Base-by-base conservation (phyloP, 1,140 invertebrate species). In the Cephus cinctus region DNA sequence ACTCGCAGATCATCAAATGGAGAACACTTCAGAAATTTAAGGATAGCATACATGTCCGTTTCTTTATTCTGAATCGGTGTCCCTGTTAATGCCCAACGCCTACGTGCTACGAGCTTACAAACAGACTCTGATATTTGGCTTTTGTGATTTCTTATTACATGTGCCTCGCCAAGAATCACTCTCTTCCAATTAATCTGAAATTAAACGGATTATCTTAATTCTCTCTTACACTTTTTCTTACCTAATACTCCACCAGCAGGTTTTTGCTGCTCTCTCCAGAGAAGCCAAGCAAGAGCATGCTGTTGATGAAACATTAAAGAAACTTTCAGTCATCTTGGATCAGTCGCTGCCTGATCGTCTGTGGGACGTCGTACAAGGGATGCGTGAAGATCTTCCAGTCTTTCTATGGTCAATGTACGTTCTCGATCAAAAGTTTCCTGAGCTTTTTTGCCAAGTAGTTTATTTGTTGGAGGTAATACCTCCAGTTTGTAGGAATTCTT, bases 91-190 rank as follows among this genome's bases (percentile, higher is more conserved):
- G 81, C 84, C 90, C 91, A 95, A 35, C 89, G 80, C 9, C 80
- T 75, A 32, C 69, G 70, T 0, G 74, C 81, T 4, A 59, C 63
- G 15, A 95, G 65, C 11, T 70, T 62, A 65, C 81, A 86, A 6
- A 87, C 83, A 2, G 87, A 85, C 50, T 80, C 56, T 1, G 89
- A 84, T 0, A 83, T 85, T 32, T 82, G 71, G 2, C 84, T 81
- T 69, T 87, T 91, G 62, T 86, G 79, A 73, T 96, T 96, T 46
- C 92, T 84, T 8, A 96, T 88, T 12, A 81, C 80, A 71, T 96
- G 93, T 0, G 87, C 93, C 76, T 96, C 93, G 73, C 96, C 92
- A n/a, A n/a, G n/a, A n/a, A n/a, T n/a, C n/a, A n/a, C n/a, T n/a
- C n/a, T n/a, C n/a, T n/a, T n/a, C n/a, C n/a, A n/a, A n/a, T n/a